Base-by-base conservation (phyloP, 2,797 vertebrate genomes). In the Catharus ustulatus region DNA sequence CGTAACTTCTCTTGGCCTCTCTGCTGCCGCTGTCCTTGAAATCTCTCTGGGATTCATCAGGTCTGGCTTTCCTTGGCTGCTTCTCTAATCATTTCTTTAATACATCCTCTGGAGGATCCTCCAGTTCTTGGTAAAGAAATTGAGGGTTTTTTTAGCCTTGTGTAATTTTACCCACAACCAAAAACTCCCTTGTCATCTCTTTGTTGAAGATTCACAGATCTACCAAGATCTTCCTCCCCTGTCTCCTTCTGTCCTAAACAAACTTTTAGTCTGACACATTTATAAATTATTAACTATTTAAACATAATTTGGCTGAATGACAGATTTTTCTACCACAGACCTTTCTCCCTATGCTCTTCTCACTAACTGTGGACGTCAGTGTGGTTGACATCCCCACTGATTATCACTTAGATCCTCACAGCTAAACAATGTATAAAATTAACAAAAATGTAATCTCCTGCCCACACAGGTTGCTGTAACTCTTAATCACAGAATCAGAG, bases 51-150 rank as follows among this genome's bases (percentile, higher is more conserved):
- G 75, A 84, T 93, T 80, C 54, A 46, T 91, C 62, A 85, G 54
- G 45, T 89, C 79, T 94, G 72, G 7, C 72, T 94, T 93, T 94
- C 36, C 34, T 94, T 15, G 3, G 48, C 72, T 87, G 66, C 29
- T 94, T 87, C 66, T 85, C 68, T 83, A 74, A 83, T 92, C 0
- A 80, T 85, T 93, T 91, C 48, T 94, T 92, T 87, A 87, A 83
- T 46, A 74, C 59, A 49, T 84, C n/a, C 40, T 87, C 78, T 83
- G 57, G 34, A 89, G 75, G 15, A 90, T 87, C 40, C 30, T 93
- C 26, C 27, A 40, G 49, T 48, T 85, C 58, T 85, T 78, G 45
- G 61, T 94, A 92, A 80, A 46, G n/a, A 80, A 74, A 74, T 29
- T 36, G 49, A 79, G 71, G 68, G 9, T 34, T 34, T 5, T 91